A percentile compares a stretch with the other conserved stretches of the same genome.
These are phyloP conservation scores for Dendrolimus pini DNA, from an alignment of 2,888 invertebrate species.

Conservation along the genomic window DNA sequence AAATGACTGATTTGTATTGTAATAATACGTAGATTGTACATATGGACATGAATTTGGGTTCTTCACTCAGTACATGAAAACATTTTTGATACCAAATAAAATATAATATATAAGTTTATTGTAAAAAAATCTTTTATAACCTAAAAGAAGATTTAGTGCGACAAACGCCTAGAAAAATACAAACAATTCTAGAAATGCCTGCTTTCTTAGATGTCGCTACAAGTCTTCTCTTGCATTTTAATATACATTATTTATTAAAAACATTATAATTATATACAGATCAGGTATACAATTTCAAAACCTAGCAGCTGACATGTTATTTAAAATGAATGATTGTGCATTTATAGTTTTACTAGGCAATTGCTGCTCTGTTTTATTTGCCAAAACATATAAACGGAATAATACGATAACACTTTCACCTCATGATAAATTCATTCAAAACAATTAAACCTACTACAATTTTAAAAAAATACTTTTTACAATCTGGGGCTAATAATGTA, in stretches of 20 bases:
- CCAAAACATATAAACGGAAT: no score
- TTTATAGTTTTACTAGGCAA: neutral
- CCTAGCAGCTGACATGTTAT: neutral
- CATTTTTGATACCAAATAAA: constrained; percentile 4
- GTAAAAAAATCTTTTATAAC: constrained; percentile 2
- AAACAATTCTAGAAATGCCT: no score
- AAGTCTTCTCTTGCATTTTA: no score
- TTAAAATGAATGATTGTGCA: neutral
- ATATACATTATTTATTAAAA: neutral
- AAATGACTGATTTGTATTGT: neutral
- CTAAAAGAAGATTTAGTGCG: neutral
- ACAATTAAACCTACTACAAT: no score
- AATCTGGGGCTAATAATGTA: no score
- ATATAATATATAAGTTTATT: constrained; percentile 1
- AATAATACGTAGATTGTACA: neutral
- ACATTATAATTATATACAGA: neutral
- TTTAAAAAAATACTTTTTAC: no score
- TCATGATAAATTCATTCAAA: no score
- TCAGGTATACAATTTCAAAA: no score
- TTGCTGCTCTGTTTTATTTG: neutral
- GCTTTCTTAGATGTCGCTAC: no score
- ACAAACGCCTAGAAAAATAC: neutral
- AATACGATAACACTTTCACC: no score
- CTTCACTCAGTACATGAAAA: neutral
- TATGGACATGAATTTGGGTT: neutral